Conservation (phyloP, 2,888 invertebrate species). For the Apamea monoglypha region DNA sequence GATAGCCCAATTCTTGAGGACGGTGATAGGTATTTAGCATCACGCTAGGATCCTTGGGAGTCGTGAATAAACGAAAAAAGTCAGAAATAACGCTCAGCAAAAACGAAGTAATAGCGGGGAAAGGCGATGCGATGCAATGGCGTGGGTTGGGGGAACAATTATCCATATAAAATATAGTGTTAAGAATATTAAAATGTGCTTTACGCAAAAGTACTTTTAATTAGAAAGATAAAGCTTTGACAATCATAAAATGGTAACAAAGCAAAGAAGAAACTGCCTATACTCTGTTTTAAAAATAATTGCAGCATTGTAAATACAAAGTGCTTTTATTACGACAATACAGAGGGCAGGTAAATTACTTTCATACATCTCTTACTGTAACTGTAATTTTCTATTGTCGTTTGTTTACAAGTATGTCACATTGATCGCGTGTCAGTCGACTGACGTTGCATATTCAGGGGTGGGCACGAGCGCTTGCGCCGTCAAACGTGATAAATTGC, state of each 20-base stretch:
- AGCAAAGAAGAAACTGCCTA: background rate
- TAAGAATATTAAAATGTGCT: background rate
- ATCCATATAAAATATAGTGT: background rate
- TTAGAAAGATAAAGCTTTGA: slow-evolving; percentile 3
- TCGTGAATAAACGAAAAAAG: no score
- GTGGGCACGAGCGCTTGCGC: slow-evolving; percentile 26
- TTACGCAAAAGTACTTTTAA: no score
- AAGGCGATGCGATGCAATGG: no score
- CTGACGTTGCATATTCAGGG: slow-evolving; percentile 18
- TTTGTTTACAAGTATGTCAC: slow-evolving; percentile 35
- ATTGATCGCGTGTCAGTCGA: slow-evolving; percentile 23
- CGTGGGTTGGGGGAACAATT: background rate
- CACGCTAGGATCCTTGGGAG: background rate
- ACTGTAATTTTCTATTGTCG: background rate
- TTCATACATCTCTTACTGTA: slow-evolving; percentile 3
- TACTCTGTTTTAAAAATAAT: background rate
- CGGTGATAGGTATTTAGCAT: background rate
- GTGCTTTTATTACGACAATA: background rate
- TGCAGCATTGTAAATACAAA: slow-evolving; percentile 6
- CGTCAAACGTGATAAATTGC: slow-evolving; percentile 40
- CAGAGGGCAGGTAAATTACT: slow-evolving; percentile 1
- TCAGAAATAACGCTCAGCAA: background rate
- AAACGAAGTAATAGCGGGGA: background rate
- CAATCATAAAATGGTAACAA: background rate
- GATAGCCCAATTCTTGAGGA: background rate